A percentile compares a stretch with the other conserved stretches of the same genome.
Conservation (phyloP, 2,113 vertebrate genomes). For the Eclectus roratus region DNA sequence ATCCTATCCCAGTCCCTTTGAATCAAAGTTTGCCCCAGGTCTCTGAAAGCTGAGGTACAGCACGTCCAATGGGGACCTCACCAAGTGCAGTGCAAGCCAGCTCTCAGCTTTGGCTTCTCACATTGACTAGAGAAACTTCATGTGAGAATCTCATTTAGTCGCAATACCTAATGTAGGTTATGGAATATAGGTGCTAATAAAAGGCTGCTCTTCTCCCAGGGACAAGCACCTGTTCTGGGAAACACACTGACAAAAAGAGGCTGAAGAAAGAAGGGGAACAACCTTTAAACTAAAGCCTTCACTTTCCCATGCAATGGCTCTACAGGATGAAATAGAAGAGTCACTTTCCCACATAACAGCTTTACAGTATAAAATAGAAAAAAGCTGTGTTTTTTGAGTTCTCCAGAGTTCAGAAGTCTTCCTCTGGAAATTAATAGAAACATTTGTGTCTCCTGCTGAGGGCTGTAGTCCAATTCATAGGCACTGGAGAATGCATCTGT, state of each 20-base stretch:
- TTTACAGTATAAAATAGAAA: neutral
- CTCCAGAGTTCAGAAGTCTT: neutral
- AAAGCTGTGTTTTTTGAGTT: neutral
- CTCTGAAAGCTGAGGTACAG: neutral
- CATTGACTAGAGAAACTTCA: neutral
- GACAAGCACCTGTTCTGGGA: neutral
- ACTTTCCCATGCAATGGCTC: neutral
- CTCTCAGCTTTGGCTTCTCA: neutral
- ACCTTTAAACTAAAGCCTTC: neutral
- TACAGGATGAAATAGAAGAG: neutral
- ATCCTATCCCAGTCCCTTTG: neutral
- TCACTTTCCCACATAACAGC: neutral
- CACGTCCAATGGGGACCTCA: neutral
- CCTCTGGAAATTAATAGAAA: neutral
- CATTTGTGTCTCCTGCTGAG: neutral
- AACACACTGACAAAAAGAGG: neutral
- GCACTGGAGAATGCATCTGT: neutral
- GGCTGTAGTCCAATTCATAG: neutral
- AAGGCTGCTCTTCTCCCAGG: neutral
- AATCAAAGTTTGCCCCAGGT: neutral
- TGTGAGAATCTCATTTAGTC: neutral
- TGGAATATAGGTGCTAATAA: neutral
- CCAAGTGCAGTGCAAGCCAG: fast-evolving
- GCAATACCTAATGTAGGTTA: neutral
- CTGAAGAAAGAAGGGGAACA: neutral